Evolutionary conservation across 2,888 invertebrate genomes (phyloP), one percentile per base, ranked within the genome.

Genomic region (Pasiphila rectangulata): DNA sequence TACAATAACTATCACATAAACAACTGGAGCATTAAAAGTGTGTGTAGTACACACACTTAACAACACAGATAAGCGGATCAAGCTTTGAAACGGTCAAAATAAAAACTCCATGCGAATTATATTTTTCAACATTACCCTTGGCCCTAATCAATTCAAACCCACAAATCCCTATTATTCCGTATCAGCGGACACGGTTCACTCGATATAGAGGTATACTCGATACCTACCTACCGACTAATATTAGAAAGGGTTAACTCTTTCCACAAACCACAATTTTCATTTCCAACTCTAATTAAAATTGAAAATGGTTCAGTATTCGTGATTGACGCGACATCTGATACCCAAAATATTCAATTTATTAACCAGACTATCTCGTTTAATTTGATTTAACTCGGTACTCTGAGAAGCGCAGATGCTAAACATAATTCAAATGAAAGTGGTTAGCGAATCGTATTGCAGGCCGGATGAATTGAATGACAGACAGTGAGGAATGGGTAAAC

Each of bases 321-420:
- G 46, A 51, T 51, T 43, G 51, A 51, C 51, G 43, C 20, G 17
- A 21, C 17, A 51, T 46, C 42, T 13, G 50, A 42, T 37, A 39
- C 23, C 38, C 16, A 36, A 29, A 54, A 51, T 56, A 43, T 47
- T 47, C 51, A 48, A 52, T 56, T 53, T 51, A 57, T 56, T 57
- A n/a, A n/a, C n/a, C 54, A 49, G 41, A 38, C 43, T 30, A 40
- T 37, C 37, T 25, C 44, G 41, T 53, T 51, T 42, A 45, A 51
- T 56, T 49, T 43, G 49, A 53, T 53, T 42, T 51, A 53, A 57
- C 54, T 54, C 47, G 45, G 43, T 48, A 50, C 34, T 44, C 42
- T 42, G 39, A 34, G 16, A 41, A 51, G 51, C 60, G 50, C 58
- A 60, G 60, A 58, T 60, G 57, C 42, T 57, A 21, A n/a, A 39